Base-by-base conservation (phyloP, 53 echinoderm and acorn worm species). In the Astropecten irregularis region DNA sequence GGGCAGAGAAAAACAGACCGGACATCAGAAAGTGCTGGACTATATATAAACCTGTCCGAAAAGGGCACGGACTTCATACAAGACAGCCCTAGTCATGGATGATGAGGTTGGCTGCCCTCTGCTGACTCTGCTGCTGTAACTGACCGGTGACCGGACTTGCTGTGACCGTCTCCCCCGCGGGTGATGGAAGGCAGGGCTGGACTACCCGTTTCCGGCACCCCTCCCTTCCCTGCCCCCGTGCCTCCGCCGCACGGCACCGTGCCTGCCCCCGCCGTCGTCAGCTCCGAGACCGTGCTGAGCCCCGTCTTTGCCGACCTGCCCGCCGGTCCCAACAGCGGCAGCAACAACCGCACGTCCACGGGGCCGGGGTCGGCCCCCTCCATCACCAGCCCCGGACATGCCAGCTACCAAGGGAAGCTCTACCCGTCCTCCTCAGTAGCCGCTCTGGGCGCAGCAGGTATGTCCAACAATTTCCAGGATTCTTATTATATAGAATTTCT, bases 211-310 rank as follows among this genome's bases (percentile, higher is more conserved):
- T 60, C 85, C 48, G 54, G 65, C 39, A 65, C 86, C 29, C 76
- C 86, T 65, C 74, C 62, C 62, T 79, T 65, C 35, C 64, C 86
- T 0, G 62, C 74, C 66, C 66, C 86, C 7, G 74, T 56, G 18
- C 65, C 66, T 35, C 65, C 86, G 53, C 74, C 86, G 51, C 86
- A 85, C 76, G 86, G 86, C 52, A 85, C 86, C 56, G 86, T 85
- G 25, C 86, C 86, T n/a, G 66, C 86, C 10, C 74, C 86, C 44
- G 62, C 57, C 46, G 86, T 40, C 34, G 72, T 46, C 55, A 23
- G 85, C 46, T 68, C 62, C 62, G 36, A 60, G 29, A 47, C 62
- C 27, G 70, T 84, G 73, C 68, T 86, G 55, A 82, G 86, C 69
- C 71, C 82, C 35, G 86, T 82, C 34, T 72, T 81, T 53, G 82